Evolutionary conservation across 1,140 invertebrate genomes (phyloP).

Genomic region (Drosophila grimshawi): DNA sequence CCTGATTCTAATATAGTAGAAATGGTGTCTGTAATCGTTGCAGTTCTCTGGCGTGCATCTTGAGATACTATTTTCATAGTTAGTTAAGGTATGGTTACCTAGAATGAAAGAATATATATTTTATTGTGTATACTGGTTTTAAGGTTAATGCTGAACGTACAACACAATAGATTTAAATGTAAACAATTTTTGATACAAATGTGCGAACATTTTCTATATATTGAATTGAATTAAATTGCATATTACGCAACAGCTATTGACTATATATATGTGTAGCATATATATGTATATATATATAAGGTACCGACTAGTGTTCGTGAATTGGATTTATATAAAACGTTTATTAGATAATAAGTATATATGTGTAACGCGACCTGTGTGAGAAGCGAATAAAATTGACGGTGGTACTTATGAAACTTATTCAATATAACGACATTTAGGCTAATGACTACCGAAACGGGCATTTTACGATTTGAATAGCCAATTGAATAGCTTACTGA

Average conservation of each 20-base stretch:
- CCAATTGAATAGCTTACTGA: conserved; percentile 20
- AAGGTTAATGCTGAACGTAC: conserved; percentile 9
- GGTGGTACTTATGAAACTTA: conserved; percentile 81
- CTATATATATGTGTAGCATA: conserved; percentile 36
- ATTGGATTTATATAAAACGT: conserved; percentile 63
- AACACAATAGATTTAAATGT: conserved; percentile 9
- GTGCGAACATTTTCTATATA: conserved; percentile 29
- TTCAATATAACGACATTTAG: conserved; percentile 67
- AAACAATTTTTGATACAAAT: conserved; percentile 62
- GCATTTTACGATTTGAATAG: conserved; percentile 18
- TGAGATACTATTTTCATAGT: conserved; percentile 28
- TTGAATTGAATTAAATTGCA: conserved; percentile 38
- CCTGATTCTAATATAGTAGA: too few relatives aligned
- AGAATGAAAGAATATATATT: conserved; percentile 20
- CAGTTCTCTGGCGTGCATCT: too few relatives aligned
- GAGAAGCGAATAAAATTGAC: conserved; percentile 81
- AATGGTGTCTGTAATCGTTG: too few relatives aligned
- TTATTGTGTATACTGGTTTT: neutral
- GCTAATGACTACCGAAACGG: conserved; percentile 47
- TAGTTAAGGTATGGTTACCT: conserved; percentile 31
- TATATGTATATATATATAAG: conserved; percentile 16
- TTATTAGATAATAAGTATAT: conserved; percentile 55
- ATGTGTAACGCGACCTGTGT: conserved; percentile 71
- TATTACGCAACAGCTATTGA: conserved; percentile 27
- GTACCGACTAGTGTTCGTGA: conserved; percentile 43